Evolutionary conservation across 2,797 vertebrate species (phyloP).

Genomic region (Falco concolor): DNA sequence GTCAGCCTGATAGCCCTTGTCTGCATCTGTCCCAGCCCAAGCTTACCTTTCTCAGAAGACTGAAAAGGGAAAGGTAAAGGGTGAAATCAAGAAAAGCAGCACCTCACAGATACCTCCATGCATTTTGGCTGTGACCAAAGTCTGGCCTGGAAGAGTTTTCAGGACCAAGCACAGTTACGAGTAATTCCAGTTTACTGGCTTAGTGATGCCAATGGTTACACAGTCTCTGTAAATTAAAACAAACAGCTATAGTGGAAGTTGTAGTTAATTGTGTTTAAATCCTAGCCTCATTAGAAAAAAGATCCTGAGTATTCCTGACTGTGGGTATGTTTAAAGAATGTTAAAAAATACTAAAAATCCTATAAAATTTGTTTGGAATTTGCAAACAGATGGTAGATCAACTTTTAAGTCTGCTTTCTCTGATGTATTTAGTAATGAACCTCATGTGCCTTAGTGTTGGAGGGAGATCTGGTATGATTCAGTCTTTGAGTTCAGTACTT

Average conservation of each 20-base stretch:
- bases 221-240: background rate
- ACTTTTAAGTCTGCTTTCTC: conserved; percentile 40
- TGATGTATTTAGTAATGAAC: conserved; percentile 57
- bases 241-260: background rate
- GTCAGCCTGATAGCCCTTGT: background rate
- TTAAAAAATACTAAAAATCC: conserved; percentile 3
- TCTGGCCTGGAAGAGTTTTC: background rate
- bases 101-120: background rate
- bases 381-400: conserved; percentile 58
- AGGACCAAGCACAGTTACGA: background rate
- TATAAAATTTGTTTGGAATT: conserved; percentile 41
- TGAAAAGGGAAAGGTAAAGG: background rate
- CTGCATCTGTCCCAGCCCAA: background rate
- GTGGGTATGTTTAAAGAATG: background rate
- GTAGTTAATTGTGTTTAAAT: background rate
- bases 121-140: background rate
- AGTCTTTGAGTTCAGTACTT: conserved; percentile 28
- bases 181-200: background rate
- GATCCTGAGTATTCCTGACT: background rate
- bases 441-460: conserved; percentile 51
- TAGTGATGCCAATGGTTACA: background rate
- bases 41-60: background rate
- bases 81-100: background rate
- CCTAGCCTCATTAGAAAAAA: background rate
- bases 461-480: conserved; percentile 52